Evolutionary conservation across 1,140 invertebrate genomes (phyloP), one percentile per base, ranked within the genome.

Genomic region (Hylyphantes graminicola): DNA sequence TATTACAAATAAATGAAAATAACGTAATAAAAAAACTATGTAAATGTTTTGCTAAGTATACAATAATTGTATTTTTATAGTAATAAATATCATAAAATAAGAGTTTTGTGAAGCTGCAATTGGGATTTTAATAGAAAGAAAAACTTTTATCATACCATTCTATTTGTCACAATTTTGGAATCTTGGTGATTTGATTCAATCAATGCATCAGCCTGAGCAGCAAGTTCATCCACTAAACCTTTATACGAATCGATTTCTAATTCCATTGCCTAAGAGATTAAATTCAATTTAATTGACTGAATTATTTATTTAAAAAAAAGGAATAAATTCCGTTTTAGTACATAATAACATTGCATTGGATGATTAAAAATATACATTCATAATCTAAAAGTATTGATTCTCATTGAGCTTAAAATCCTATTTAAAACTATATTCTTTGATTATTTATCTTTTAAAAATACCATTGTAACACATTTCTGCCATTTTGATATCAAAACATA

Each of bases 241-340:
- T 94, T 94, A 90, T 98, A 98, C 5, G 96, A 96, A 88, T 98
- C 97, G 85, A 98, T 90, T 90, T 98, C 96, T 21, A 98, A 91
- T 88, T 98, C 96, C 59, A 97, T 91, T 54, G 95, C 94, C 94
- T 95, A 87, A 68, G 88, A 88, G 78, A 85, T 70, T 48, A 86
- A 70, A 13, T 68, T 11, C 8, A 68, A 64, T 5, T 19, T 64
- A 64, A 64, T 21, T 9, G 21, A 64, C n/a, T 7, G 4, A 64
- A 63, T 15, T 63, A 19, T n/a, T 64, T 15, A 15, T 35, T 35
- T 35, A 35, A 35, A 35, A 35, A 35, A 5, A 35, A 35, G 1
- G 35, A 35, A 35, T 35, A 35, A 35, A 35, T 35, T 35, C 5
- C 1, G 35, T 5, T 35, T 35, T 35, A 35, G 5, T 35, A 5